phyloP scores from a whole-genome alignment of 2,113 vertebrate genomes.

The Rallus limicola region DNA sequence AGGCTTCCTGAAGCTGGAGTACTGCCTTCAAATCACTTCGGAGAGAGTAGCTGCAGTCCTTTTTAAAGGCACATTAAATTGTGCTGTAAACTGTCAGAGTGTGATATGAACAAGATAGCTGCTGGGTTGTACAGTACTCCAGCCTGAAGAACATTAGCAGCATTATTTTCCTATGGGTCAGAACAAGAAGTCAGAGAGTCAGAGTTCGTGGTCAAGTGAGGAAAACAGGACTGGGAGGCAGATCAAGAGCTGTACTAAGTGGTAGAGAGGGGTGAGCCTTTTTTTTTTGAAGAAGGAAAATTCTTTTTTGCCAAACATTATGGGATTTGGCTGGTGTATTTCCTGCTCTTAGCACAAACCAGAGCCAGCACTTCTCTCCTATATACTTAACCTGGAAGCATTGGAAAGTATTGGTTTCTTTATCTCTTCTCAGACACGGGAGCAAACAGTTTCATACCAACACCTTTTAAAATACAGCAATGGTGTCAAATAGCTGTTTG shows the following conservation, averaged over 20 bases:
- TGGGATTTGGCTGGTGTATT: neutral
- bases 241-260: neutral
- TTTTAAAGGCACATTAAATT: neutral
- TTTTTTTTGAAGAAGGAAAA: neutral
- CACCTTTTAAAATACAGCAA: neutral
- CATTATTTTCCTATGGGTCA: neutral
- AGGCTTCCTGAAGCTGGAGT: neutral
- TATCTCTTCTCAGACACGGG: neutral
- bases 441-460: neutral
- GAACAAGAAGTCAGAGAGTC: neutral
- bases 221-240: neutral
- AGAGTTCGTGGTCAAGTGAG: neutral
- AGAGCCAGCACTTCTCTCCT: neutral
- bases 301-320: neutral
- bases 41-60: neutral
- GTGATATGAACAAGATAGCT: neutral
- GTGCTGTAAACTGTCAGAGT: neutral
- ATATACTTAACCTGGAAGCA: neutral
- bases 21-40: neutral
- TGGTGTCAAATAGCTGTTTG: neutral
- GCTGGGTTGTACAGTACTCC: neutral
- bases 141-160: neutral
- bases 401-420: neutral
- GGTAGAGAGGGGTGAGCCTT: neutral
- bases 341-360: neutral